Evolutionary conservation across 2,888 invertebrate species (phyloP), one percentile per base, ranked within the genome.

Genomic region (Metalampra italica): DNA sequence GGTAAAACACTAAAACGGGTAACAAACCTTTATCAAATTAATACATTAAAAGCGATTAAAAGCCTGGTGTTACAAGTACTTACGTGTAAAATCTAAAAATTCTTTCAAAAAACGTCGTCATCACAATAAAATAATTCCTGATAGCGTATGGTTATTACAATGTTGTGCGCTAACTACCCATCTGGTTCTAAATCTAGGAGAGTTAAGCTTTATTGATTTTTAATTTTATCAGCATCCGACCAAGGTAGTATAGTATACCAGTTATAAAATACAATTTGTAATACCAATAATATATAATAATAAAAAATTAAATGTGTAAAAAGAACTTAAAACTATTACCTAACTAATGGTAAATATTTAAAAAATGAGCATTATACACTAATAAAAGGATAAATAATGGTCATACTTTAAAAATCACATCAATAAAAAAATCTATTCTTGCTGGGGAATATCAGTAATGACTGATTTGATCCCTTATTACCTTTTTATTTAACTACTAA

Each of bases 321-420:
- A 75, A 72, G 66, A 84, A 82, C 82, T 81, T 83, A 84, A 74
- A 69, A 60, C 74, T 82, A 83, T 71, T 59, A 68, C 77, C 74
- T 80, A 79, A 76, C 76, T 84, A 82, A 80, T 84, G 86, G 84
- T 86, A 86, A 79, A 82, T 84, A 82, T 80, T 82, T 79, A 70
- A 78, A 78, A 66, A 83, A 84, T 87, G 88, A 88, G 88, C 88
- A 87, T 86, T 83, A 78, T 74, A 78, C 68, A 80, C 84, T 82
- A 85, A 78, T 70, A 78, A 71, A 70, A 67, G 79, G 83, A 82
- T 85, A 86, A 85, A 88, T 85, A 85, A 78, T 78, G 78, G 75
- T 81, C 82, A 75, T 75, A 79, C 64, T 76, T 75, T 71, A 68
- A 79, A 74, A 82, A 82, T 80, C 80, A 81, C 82, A 82, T 79